Conservation (phyloP, 2,113 vertebrate species). For the Notarius lentiginosus region DNA sequence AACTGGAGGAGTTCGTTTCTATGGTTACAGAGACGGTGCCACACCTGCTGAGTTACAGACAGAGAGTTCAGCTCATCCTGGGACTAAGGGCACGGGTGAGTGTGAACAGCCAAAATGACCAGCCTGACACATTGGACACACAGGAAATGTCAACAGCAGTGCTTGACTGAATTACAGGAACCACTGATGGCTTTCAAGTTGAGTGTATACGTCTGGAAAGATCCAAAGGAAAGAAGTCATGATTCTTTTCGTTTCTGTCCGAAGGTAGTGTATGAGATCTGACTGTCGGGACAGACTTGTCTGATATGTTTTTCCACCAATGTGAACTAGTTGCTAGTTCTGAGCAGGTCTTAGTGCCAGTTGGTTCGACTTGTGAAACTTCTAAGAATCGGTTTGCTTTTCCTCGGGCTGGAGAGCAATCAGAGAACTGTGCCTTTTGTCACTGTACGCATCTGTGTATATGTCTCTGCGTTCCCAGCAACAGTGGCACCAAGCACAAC, state of each 20-base stretch:
- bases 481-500: not conserved
- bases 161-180: not conserved
- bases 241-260: not conserved
- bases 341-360: too few relatives aligned
- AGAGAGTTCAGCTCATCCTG: constrained; percentile 66
- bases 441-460: too few relatives aligned
- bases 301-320: too few relatives aligned
- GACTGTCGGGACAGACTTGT: not conserved
- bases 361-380: too few relatives aligned
- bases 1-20: constrained; percentile 63
- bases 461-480: too few relatives aligned
- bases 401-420: too few relatives aligned
- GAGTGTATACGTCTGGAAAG: not conserved
- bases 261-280: not conserved
- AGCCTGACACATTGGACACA: not conserved
- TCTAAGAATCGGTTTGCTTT: too few relatives aligned
- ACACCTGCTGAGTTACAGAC: constrained; percentile 64
- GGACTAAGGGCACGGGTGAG: constrained; percentile 70
- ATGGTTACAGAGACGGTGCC: constrained; percentile 62
- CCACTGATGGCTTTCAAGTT: not conserved
- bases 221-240: not conserved
- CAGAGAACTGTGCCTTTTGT: too few relatives aligned
- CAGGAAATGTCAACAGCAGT: not conserved
- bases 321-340: too few relatives aligned
- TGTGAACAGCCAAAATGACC: not conserved